Base-by-base conservation (phyloP, 92 coral and sea anemone genomes). In the Epizoanthus fatuus region DNA sequence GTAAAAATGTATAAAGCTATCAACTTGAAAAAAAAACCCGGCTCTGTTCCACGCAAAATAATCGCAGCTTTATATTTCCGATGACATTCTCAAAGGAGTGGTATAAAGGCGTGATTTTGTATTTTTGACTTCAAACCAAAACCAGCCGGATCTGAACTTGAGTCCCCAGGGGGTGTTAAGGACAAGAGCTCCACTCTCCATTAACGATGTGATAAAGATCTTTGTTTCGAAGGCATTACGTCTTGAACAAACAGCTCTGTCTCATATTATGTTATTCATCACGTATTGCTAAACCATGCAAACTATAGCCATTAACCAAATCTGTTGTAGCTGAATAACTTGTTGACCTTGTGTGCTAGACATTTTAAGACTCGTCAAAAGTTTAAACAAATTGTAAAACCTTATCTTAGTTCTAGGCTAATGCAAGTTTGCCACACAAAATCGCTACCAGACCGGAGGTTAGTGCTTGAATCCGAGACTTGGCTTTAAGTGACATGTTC, bases 171-270 rank as follows among this genome's bases (percentile, higher is more conserved):
- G 82, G 71, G 7, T 53, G 13, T 53, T 60, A 25, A 20, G 22
- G 79, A 74, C 63, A 54, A 60, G 57, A 40, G 82, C 63, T 75
- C 82, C 20, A 77, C 81, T 77, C 47, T 77, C 64, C 82, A 77
- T 77, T 90, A 81, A 90, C 84, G 81, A 85, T 68, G 87, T 69
- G 93, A 90, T 90, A 90, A 90, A 5, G 57, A 90, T 90, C 93
- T 73, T 60, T 80, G 80, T 82, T 74, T 86, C 60, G 90, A 81
- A 86, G 80, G 85, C 80, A 64, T 86, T 81, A 86, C 85, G 84
- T 60, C 49, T 20, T 72, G 90, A 89, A 56, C 81, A 90, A 90
- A 90, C 88, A 82, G 55, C 47, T 25, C 77, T 58, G 60, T 65
- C 71, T 39, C 80, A 85, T 69, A 81, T 90, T 66, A 75, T 81